Evolutionary conservation across 2,888 invertebrate species (phyloP).

Genomic region (Alviniconcha strummeri): DNA sequence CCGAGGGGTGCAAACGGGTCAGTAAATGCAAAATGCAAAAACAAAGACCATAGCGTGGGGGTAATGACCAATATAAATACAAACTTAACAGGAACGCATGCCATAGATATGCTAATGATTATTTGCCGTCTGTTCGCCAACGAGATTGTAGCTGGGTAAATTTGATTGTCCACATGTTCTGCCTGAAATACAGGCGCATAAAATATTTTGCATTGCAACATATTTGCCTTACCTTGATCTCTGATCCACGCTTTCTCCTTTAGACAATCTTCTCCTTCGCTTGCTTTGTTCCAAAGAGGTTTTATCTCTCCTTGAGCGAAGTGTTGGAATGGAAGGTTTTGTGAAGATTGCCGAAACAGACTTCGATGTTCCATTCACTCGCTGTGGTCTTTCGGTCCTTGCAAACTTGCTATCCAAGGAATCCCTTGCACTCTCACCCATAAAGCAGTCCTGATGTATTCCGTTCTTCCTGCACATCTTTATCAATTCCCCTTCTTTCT

Average conservation of each 20-base stretch:
- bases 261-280: slow-evolving; percentile 55
- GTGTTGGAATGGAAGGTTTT: slow-evolving; percentile 64
- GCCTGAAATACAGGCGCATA: slow-evolving; percentile 28
- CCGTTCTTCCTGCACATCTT: slow-evolving; percentile 67
- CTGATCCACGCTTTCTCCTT: slow-evolving; percentile 53
- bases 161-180: slow-evolving; percentile 10
- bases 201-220: slow-evolving; percentile 1
- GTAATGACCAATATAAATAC: neutral
- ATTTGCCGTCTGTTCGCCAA: slow-evolving; percentile 24
- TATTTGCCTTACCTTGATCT: slow-evolving; percentile 49
- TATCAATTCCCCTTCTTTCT: slow-evolving; percentile 54
- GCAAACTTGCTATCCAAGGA: slow-evolving; percentile 51
- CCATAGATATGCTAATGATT: slow-evolving; percentile 39
- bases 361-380: slow-evolving; percentile 57
- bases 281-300: slow-evolving; percentile 51
- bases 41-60: neutral
- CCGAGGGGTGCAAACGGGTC: neutral
- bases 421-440: slow-evolving; percentile 57
- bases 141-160: neutral
- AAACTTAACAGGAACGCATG: slow-evolving; percentile 17
- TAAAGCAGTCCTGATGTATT: slow-evolving; percentile 57
- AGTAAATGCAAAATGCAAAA: neutral
- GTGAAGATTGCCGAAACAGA: slow-evolving; percentile 51
- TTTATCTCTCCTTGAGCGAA: slow-evolving; percentile 63
- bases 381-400: slow-evolving; percentile 50